phyloP scores from a whole-genome alignment of 2,888 invertebrate species.

The Torymus aiolomorphi region DNA sequence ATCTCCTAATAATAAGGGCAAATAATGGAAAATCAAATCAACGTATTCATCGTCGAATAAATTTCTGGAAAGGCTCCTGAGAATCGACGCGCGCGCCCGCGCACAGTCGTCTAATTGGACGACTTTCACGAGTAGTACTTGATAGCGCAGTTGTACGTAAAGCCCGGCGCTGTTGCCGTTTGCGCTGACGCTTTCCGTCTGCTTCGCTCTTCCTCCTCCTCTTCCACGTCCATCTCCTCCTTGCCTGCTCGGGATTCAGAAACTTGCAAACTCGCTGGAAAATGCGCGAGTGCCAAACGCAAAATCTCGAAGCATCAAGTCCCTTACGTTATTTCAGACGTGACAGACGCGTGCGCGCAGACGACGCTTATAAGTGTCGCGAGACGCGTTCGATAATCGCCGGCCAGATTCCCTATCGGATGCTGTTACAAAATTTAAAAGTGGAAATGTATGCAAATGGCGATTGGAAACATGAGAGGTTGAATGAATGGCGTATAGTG shows the following conservation, averaged over 20 bases:
- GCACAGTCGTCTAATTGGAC: constrained; percentile 8
- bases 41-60: constrained; percentile 5
- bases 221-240: background rate
- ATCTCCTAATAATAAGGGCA: background rate
- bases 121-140: background rate
- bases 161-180: background rate
- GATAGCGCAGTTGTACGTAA: background rate
- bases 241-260: background rate
- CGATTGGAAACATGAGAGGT: too few relatives aligned
- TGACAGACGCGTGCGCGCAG: background rate
- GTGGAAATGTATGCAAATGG: too few relatives aligned
- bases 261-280: constrained; percentile 13
- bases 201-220: background rate
- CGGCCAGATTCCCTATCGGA: too few relatives aligned
- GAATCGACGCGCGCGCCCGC: background rate
- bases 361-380: too few relatives aligned
- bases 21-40: constrained; percentile 17
- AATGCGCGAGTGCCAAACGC: background rate
- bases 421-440: too few relatives aligned
- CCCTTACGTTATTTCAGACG: background rate
- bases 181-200: background rate
- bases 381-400: too few relatives aligned
- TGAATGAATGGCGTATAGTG: too few relatives aligned
- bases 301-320: constrained; percentile 32
- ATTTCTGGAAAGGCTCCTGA: constrained; percentile 11